Percentiles rank a stretch among this genome's conserved stretches.
phyloP scores from a whole-genome alignment of 2,113 vertebrate genomes.

The Callorhinus ursinus region DNA sequence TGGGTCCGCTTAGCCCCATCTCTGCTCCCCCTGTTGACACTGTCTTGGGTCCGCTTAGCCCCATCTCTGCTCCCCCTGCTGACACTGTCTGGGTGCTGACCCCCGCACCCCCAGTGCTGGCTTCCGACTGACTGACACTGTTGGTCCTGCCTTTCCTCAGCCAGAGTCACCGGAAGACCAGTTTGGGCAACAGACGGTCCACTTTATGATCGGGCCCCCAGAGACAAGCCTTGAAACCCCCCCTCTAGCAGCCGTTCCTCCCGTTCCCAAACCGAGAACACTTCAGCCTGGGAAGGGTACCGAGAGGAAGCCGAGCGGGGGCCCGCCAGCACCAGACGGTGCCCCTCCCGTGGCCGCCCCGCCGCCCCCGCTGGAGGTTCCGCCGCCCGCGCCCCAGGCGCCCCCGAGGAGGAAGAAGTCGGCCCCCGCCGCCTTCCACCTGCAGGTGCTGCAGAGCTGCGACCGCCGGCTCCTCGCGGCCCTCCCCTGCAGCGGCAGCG shows the following conservation, averaged over 20 bases:
- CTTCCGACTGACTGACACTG: background rate
- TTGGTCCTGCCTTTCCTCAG: conserved; percentile 69
- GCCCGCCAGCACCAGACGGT: background rate
- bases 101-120: rapidly evolving
- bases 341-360: background rate
- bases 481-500: conserved; percentile 31
- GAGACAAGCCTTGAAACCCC: conserved; percentile 68
- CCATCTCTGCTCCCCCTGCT: background rate
- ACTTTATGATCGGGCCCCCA: conserved; percentile 68
- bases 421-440: conserved; percentile 84
- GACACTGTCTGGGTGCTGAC: background rate
- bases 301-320: conserved; percentile 53
- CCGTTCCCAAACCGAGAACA: conserved; percentile 86
- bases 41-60: background rate
- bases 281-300: conserved; percentile 72
- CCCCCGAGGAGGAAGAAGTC: conserved; percentile 90
- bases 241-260: conserved; percentile 60
- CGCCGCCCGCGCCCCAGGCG: conserved; percentile 81
- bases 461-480: conserved; percentile 62
- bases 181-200: conserved; percentile 4
- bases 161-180: conserved; percentile 71
- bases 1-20: background rate
- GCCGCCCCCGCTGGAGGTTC: rapidly evolving
- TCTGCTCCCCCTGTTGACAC: too few relatives aligned
- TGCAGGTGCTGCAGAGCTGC: conserved; percentile 83